Evolutionary conservation across 2,888 invertebrate species (phyloP), one percentile per base, ranked within the genome.

Genomic region (Leptopilina myrica): DNA sequence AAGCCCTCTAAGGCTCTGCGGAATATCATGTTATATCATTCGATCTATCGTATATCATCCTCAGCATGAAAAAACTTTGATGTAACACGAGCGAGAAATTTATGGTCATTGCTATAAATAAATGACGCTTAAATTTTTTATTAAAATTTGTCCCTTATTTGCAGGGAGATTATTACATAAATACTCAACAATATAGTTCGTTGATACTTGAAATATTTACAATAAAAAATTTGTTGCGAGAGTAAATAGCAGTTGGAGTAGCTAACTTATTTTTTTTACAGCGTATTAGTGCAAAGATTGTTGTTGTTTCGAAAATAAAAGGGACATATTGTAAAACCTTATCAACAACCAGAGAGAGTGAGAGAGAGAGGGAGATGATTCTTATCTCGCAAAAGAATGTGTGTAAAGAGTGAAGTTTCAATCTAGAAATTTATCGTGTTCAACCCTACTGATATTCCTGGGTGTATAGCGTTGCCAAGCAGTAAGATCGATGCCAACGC

Each of bases 361-460:
- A 33, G 33, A 33, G 33, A 5, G 33, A 33, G 20, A 33, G 33
- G 33, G n/a, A 56, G 73, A n/a, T 56, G 73, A 73, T 73, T n/a
- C 26, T 73, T 56, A 73, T 73, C 73, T 33, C 56, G 33, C 33
- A 33, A 33, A 73, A 73, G 73, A 73, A 73, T 73, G 73, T 73
- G 73, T 73, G 56, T 56, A 56, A 73, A 73, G 56, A 59, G n/a
- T 73, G 73, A 73, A 73, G 56, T 73, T 73, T 73, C 73, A 73
- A 73, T 73, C 73, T 73, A 73, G 73, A 73, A 73, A 73, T 73
- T 73, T 33, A 73, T 73, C 73, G 73, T 73, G 73, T 73, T 73
- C 26, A 53, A 69, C 69, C 69, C 73, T 49, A 49, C 73, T 73
- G 53, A 73, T 73, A 73, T 73, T 43, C 9, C 53, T 56, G 73